phyloP scores from a whole-genome alignment of 2,797 vertebrate species.

The Bovichtus diacanthus region DNA sequence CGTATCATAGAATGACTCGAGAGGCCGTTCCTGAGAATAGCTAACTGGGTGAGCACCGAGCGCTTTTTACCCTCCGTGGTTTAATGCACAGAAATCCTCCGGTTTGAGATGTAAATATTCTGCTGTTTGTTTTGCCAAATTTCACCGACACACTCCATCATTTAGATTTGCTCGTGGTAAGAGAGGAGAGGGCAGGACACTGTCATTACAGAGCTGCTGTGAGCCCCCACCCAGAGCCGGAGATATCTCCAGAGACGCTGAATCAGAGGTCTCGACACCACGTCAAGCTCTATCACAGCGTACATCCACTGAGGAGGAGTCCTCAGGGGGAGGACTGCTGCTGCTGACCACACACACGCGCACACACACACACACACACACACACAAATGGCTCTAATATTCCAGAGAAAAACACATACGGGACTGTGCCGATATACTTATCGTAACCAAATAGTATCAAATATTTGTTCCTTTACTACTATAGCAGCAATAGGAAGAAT shows the following conservation, averaged over 20 bases:
- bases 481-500: not conserved
- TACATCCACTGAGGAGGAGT: conserved; percentile 36
- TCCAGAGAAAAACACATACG: not conserved
- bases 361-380: conserved; percentile 18
- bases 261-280: conserved; percentile 46
- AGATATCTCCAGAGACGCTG: conserved; percentile 29
- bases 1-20: conserved; percentile 43
- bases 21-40: conserved; percentile 53
- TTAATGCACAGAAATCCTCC: not conserved
- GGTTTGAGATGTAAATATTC: not conserved
- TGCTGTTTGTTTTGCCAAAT: conserved; percentile 4
- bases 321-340: conserved; percentile 38
- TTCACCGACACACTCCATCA: not conserved
- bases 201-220: conserved; percentile 29
- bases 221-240: conserved; percentile 11
- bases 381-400: conserved; percentile 3
- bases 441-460: not conserved
- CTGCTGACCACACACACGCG: conserved; percentile 15
- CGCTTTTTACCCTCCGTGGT: conserved; percentile 16
- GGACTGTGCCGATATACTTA: not conserved
- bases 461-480: not conserved
- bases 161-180: conserved; percentile 12
- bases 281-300: conserved; percentile 35
- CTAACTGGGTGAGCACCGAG: conserved; percentile 16
- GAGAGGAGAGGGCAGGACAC: conserved; percentile 1